Evolutionary conservation across 2,888 invertebrate genomes (phyloP), one percentile per base, ranked within the genome.

Genomic region (Aleiodes leptofemur): DNA sequence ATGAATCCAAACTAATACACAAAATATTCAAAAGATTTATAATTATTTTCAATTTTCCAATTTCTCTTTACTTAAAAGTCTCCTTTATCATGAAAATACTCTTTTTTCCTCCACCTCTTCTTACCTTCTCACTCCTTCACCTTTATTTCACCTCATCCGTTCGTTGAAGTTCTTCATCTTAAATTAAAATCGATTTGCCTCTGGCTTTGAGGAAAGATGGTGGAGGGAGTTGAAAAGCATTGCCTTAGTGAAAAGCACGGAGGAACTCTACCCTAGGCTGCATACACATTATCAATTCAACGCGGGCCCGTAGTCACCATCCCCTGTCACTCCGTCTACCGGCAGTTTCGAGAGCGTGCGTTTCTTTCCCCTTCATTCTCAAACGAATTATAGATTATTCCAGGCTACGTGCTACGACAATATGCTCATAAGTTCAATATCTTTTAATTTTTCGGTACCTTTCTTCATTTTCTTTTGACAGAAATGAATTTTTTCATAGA

Each of bases 281-380:
- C 61, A 73, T 69, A 59, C 51, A 7, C 73, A 73, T 73, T 73
- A 73, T 73, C 59, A 69, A 73, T 73, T 73, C 69, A 73, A 59
- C 34, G 31, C 43, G 56, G 11, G 11, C 29, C 23, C 8, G 23
- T 43, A 43, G 43, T 8, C 43, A 43, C 43, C 43, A 43, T 56
- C 34, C 61, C 43, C 5, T 61, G 38, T 43, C 16, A 14, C 61
- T 38, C 23, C 43, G 14, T 43, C 38, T 38, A 34, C 51, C 73
- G 69, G 73, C 69, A 73, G 73, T 48, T 38, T 23, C 70, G 14
- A 57, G 11, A 69, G 34, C 43, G 14, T 14, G 38, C 16, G 16
- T 14, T 9, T 13, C 16, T 31, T 11, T 7, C 29, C 31, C 13
- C 34, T 38, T 13, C 14, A 43, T n/a, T 43, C 14, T 14, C 34